A percentile compares a stretch with the other conserved stretches of the same genome.
Evolutionary conservation across 2,797 vertebrate genomes (phyloP).

Genomic region (Chromis chromis): DNA sequence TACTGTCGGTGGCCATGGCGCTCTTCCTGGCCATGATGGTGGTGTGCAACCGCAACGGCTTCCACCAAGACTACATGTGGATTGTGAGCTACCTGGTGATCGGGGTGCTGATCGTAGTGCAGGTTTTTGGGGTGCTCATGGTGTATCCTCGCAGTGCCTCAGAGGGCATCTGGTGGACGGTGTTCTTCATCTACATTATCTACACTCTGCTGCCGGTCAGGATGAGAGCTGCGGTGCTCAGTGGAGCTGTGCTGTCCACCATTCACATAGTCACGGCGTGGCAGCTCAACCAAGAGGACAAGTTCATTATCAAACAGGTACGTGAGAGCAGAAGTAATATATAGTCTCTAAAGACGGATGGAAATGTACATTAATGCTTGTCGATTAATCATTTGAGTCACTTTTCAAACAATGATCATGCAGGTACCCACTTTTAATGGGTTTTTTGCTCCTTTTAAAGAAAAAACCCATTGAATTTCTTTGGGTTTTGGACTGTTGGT

Average conservation of each 20-base stretch:
- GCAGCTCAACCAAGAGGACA: constrained; percentile 88
- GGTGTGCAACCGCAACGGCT: constrained; percentile 94
- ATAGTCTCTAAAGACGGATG: neutral
- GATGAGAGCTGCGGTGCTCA: constrained; percentile 93
- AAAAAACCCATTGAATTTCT: too few relatives aligned
- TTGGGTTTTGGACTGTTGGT: too few relatives aligned
- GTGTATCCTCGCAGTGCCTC: constrained; percentile 89
- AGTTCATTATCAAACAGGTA: constrained; percentile 92
- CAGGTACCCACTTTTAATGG: too few relatives aligned
- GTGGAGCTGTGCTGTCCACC: constrained; percentile 87
- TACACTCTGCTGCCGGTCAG: constrained; percentile 96
- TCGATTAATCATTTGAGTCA: neutral
- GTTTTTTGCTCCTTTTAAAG: too few relatives aligned
- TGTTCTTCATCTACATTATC: constrained; percentile 97
- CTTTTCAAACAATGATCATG: neutral
- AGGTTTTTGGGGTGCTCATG: constrained; percentile 87
- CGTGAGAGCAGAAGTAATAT: constrained; percentile 35
- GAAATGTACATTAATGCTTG: neutral
- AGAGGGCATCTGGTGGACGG: constrained; percentile 94
- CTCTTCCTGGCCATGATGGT: constrained; percentile 93
- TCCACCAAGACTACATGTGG: constrained; percentile 99
- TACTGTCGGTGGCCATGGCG: constrained; percentile 88
- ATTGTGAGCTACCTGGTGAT: constrained; percentile 96
- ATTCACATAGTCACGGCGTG: constrained; percentile 91
- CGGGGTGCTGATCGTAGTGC: constrained; percentile 89